Base-by-base conservation (phyloP, 2,888 invertebrate species). In the Drosophila nigritarsus region DNA sequence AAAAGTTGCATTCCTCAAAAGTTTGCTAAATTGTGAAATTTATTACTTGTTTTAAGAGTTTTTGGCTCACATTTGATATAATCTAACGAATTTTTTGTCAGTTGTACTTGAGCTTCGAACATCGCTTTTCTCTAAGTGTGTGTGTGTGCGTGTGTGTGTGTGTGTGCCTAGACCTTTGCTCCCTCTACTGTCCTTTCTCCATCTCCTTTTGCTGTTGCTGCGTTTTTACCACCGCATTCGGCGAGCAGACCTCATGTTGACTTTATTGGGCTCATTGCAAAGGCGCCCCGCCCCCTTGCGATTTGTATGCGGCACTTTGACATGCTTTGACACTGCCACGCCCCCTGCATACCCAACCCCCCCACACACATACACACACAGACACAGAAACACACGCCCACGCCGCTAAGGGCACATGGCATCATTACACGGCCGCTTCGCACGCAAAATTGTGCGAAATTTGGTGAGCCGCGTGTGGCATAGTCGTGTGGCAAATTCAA, bases 401-500 rank as follows among this genome's bases (percentile, higher is more conserved):
- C 45, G 51, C 66, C 59, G 62, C 55, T 68, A 54, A 55, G 55
- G 77, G 69, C 81, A 87, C 82, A 83, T 86, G 87, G 87, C 86
- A 87, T 86, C 86, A 89, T 86, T 86, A 87, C 87, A 86, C 80
- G 77, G 87, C 80, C 86, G 85, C 87, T 80, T 84, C 87, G 77
- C 87, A 87, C 89, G 83, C 86, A 87, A 87, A 90, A 87, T 87
- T 80, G 78, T 80, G 80, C 83, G 80, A 80, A 89, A 87, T 88
- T 84, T 91, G 88, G 85, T 84, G 81, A 85, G 89, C 87, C 90
- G 91, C 90, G 91, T 91, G 92, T 90, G 92, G 90, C 87, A 82
- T 71, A 88, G 92, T 88, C 92, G 91, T 91, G 91, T 91, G 91
- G 91, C 91, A 83, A 83, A 89, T 90, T 91, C 87, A 91, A 90